A percentile compares a stretch with the other conserved stretches of the same genome.
These are phyloP conservation scores for Drosophila arizonae DNA, from an alignment of 1,140 invertebrate genomes.

Conservation along the genomic window DNA sequence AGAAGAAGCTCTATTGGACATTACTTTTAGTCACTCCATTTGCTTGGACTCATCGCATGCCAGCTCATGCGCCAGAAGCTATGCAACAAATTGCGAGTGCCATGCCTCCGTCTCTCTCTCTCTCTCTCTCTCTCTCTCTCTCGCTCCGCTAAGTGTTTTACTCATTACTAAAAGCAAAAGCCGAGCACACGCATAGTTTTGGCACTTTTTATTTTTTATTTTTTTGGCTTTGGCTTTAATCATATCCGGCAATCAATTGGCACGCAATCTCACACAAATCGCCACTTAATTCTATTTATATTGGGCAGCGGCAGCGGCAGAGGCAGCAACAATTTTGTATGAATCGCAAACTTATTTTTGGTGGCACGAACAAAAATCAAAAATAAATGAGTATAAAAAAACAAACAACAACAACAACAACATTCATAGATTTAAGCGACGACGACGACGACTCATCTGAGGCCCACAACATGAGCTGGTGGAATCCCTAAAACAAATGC, in stretches of 20 bases:
- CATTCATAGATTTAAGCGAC: slow-evolving; percentile 59
- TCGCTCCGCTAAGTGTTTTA: not conserved
- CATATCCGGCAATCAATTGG: slow-evolving; percentile 79
- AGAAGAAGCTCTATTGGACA: too few relatives aligned
- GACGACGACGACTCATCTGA: slow-evolving; percentile 26
- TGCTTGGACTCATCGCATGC: too few relatives aligned
- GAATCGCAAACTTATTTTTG: slow-evolving; percentile 76
- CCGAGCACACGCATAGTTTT: slow-evolving; percentile 19
- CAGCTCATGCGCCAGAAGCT: not conserved
- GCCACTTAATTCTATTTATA: slow-evolving; percentile 80
- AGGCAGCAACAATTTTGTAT: slow-evolving; percentile 64
- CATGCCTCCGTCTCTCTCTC: not conserved
- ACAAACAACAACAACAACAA: slow-evolving; percentile 34
- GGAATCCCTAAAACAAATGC: slow-evolving; percentile 63
- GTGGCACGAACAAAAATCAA: slow-evolving; percentile 45
- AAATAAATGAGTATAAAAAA: slow-evolving; percentile 30
- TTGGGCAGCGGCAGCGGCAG: slow-evolving; percentile 58
- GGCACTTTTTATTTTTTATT: slow-evolving; percentile 4
- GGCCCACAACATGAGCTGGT: slow-evolving; percentile 13
- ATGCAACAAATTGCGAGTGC: not conserved
- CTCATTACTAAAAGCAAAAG: not conserved
- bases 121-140: not conserved
- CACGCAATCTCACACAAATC: slow-evolving; percentile 75
- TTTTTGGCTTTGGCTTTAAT: slow-evolving; percentile 30
- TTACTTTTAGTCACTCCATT: too few relatives aligned